Conservation (phyloP, 2,888 invertebrate species). For the Teleiodes luculella region DNA sequence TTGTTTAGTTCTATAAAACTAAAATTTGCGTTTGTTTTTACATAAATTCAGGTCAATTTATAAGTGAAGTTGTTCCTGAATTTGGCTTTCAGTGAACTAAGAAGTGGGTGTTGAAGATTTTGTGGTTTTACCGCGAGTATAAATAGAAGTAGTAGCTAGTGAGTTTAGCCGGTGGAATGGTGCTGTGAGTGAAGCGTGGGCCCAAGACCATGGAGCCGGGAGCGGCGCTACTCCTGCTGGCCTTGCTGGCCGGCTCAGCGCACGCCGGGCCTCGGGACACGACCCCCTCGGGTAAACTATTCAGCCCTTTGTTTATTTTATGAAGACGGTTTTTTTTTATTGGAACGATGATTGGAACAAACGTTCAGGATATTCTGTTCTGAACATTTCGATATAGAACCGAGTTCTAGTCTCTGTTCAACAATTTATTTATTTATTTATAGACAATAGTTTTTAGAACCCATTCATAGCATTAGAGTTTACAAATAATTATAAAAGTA, state of each 20-base stretch:
- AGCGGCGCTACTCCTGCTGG: constrained; percentile 17
- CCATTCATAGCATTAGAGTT: too few relatives aligned
- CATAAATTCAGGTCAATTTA: not conserved
- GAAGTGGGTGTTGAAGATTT: not conserved
- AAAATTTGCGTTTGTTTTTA: constrained; percentile 1
- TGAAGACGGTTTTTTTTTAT: too few relatives aligned
- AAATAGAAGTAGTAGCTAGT: not conserved
- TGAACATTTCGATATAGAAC: too few relatives aligned
- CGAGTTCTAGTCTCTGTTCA: too few relatives aligned
- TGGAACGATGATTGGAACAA: too few relatives aligned
- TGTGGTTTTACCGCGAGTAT: not conserved
- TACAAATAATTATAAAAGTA: too few relatives aligned
- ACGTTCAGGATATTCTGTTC: too few relatives aligned
- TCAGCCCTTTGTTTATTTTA: too few relatives aligned
- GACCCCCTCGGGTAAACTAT: too few relatives aligned
- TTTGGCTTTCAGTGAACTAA: not conserved
- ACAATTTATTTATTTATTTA: too few relatives aligned
- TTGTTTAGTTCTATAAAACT: constrained; percentile 8
- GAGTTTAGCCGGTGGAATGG: not conserved
- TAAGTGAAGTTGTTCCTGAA: not conserved
- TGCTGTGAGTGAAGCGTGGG: not conserved
- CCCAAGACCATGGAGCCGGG: not conserved
- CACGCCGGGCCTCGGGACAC: not conserved
- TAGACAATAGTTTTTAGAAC: too few relatives aligned
- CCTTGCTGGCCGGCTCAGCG: constrained; percentile 15